These are phyloP conservation scores for Acyrthosiphon pisum DNA, from an alignment of 1,140 invertebrate species.

Conservation along the genomic window DNA sequence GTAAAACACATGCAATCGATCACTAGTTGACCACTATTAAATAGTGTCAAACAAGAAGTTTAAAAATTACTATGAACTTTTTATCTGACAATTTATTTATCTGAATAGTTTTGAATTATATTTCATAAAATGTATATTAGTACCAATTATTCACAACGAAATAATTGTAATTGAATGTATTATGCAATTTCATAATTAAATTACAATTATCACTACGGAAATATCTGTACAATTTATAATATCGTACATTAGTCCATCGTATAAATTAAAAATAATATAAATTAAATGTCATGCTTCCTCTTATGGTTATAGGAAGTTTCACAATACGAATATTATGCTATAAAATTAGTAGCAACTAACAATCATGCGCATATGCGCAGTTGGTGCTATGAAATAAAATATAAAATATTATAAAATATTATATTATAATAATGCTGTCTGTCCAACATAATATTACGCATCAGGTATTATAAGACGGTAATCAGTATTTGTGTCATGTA, in stretches of 20 bases:
- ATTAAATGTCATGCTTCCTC: background rate
- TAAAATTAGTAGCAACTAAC: background rate
- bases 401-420: too few species aligned
- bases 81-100: background rate
- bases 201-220: background rate
- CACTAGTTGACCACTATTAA: background rate
- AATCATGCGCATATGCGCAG: background rate
- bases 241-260: background rate
- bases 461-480: background rate
- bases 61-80: background rate
- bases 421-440: background rate
- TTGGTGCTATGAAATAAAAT: background rate
- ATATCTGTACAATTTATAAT: background rate
- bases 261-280: background rate
- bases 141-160: background rate
- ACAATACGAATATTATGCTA: background rate
- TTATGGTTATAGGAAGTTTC: background rate
- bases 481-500: background rate
- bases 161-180: slow-evolving; percentile 1
- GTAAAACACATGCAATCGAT: background rate
- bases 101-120: background rate
- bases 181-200: background rate
- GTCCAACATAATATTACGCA: background rate
- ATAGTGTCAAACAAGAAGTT: background rate
- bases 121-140: background rate